Conservation (phyloP, 2,888 invertebrate genomes). For the Euzophera pinguis region DNA sequence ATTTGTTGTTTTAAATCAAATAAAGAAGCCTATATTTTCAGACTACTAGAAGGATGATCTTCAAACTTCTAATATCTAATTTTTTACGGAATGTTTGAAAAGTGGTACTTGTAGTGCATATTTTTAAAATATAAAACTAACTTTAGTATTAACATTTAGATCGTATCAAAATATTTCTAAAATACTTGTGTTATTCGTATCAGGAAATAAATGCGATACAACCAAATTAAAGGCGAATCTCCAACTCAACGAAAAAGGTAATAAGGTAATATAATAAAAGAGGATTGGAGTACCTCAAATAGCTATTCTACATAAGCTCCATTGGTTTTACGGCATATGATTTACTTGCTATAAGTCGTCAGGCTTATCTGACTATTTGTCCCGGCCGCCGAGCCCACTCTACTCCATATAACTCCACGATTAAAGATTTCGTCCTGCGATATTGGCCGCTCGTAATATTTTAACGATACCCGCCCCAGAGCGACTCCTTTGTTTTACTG, state of each 20-base stretch:
- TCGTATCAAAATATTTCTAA: not conserved
- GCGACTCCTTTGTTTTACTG: conserved; percentile 68
- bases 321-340: conserved; percentile 56
- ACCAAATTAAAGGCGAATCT: not conserved
- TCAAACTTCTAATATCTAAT: not conserved
- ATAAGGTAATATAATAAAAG: conserved; percentile 7
- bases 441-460: conserved; percentile 76
- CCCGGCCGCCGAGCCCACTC: conserved; percentile 42
- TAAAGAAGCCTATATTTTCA: too few relatives aligned
- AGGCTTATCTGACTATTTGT: conserved; percentile 52
- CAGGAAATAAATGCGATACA: not conserved
- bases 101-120: too few relatives aligned
- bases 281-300: not conserved
- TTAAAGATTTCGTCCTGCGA: conserved; percentile 73
- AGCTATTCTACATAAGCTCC: conserved; percentile 27
- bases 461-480: conserved; percentile 65
- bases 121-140: too few relatives aligned
- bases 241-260: not conserved
- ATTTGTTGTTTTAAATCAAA: too few relatives aligned
- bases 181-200: not conserved
- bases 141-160: not conserved
- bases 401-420: conserved; percentile 59
- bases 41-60: not conserved
- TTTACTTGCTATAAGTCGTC: conserved; percentile 46
- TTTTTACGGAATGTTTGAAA: too few relatives aligned